phyloP scores from a whole-genome alignment of 2,113 vertebrate species.

The Channa maculata region DNA sequence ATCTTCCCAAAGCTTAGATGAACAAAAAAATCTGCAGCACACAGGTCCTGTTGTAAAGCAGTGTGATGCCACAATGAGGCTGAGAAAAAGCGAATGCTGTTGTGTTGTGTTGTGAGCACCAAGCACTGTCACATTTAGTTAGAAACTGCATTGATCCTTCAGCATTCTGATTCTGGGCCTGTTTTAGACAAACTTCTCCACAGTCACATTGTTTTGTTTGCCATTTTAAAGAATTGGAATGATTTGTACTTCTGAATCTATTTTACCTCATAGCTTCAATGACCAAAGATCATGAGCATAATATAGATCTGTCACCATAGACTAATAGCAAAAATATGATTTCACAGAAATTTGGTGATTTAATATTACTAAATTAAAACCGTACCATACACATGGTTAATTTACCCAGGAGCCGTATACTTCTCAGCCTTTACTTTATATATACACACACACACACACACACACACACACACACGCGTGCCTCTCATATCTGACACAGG shows the following conservation, averaged over 20 bases:
- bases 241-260: neutral
- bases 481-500: slow-evolving; percentile 1
- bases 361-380: neutral
- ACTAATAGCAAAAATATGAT: neutral
- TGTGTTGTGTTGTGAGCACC: too few species aligned
- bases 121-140: too few species aligned
- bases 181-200: neutral
- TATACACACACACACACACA: too few species aligned
- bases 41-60: too few species aligned
- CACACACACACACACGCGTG: too few species aligned
- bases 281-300: neutral
- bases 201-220: neutral
- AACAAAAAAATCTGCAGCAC: too few species aligned
- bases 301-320: neutral
- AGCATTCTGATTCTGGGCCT: neutral
- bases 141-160: too few species aligned
- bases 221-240: neutral
- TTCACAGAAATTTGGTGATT: neutral
- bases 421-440: neutral
- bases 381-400: neutral
- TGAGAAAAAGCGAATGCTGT: too few species aligned
- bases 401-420: neutral
- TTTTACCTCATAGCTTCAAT: neutral
- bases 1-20: too few species aligned
- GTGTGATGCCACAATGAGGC: too few species aligned